Percentiles rank a stretch among this genome's conserved stretches.
These are phyloP conservation scores for Cheiracanthium punctorium DNA, from an alignment of 2,888 invertebrate species.

Conservation along the genomic window DNA sequence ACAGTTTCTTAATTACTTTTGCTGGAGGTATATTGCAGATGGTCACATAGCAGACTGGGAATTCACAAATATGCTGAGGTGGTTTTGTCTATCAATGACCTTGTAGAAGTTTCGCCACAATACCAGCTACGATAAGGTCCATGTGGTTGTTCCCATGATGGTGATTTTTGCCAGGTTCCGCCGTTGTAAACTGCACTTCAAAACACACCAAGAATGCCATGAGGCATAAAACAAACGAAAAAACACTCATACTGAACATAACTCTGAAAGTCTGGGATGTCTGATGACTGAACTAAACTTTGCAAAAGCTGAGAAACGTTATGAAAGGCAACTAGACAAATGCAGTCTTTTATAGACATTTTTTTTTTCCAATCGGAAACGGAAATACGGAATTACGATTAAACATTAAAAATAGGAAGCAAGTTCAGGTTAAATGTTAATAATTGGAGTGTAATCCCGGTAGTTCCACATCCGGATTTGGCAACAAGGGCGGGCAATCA, in stretches of 20 bases:
- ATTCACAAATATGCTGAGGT: too few species aligned
- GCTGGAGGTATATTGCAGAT: too few species aligned
- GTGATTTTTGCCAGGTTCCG: neutral
- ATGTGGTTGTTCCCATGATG: neutral
- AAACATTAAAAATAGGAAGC: too few species aligned
- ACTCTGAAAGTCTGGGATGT: neutral
- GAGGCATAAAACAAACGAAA: neutral
- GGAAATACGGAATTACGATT: neutral
- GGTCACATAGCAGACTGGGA: too few species aligned
- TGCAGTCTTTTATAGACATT: too few species aligned
- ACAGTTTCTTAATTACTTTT: too few species aligned
- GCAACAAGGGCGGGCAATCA: neutral
- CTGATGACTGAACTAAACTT: too few species aligned
- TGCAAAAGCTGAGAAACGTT: too few species aligned
- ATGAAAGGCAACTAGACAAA: too few species aligned
- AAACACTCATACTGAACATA: neutral
- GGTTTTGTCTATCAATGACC: neutral
- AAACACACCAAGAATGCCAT: neutral
- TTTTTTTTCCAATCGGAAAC: neutral
- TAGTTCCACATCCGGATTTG: neutral
- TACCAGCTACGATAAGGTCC: neutral
- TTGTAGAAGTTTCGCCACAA: neutral
- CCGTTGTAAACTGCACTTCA: neutral
- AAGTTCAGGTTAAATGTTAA: neutral
- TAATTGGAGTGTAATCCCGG: neutral